Conservation (phyloP, 2,888 invertebrate species). For the Zygothrica quintamaculata region DNA sequence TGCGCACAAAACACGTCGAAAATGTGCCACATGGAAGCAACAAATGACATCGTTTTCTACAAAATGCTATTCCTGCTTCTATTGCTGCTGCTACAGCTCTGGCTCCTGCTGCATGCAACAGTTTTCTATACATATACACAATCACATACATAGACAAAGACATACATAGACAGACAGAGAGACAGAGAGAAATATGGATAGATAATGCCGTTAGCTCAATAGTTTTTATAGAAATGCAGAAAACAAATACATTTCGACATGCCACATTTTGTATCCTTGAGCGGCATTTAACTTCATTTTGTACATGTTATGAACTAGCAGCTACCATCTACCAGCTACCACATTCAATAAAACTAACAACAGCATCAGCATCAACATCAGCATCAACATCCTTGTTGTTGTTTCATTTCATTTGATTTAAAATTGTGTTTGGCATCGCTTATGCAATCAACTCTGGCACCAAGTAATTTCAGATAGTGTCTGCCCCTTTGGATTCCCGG, state of each 20-base stretch:
- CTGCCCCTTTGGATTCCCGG: slow-evolving; percentile 4
- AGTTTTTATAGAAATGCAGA: slow-evolving; percentile 40
- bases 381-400: slow-evolving; percentile 18
- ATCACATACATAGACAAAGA: slow-evolving; percentile 2
- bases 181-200: slow-evolving; percentile 38
- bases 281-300: slow-evolving; percentile 76
- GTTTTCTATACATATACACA: slow-evolving; percentile 48
- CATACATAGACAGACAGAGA: slow-evolving; percentile 4
- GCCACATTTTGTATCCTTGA: slow-evolving; percentile 80
- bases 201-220: slow-evolving; percentile 62
- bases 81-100: slow-evolving; percentile 2
- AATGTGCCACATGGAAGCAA: slow-evolving; percentile 80
- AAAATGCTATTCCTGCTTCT: slow-evolving; percentile 15
- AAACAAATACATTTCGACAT: slow-evolving; percentile 73
- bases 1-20: slow-evolving; percentile 78
- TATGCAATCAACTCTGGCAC: slow-evolving; percentile 55
- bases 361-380: not conserved
- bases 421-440: slow-evolving; percentile 49
- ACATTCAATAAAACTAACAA: slow-evolving; percentile 2
- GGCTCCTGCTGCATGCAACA: slow-evolving; percentile 69
- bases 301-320: slow-evolving; percentile 22
- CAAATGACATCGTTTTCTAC: slow-evolving; percentile 59
- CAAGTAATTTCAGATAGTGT: slow-evolving; percentile 2
- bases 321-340: slow-evolving; percentile 7
- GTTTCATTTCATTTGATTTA: slow-evolving; percentile 62